Evolutionary conservation across 1,140 invertebrate genomes (phyloP).

Genomic region (Dendroctonus valens): DNA sequence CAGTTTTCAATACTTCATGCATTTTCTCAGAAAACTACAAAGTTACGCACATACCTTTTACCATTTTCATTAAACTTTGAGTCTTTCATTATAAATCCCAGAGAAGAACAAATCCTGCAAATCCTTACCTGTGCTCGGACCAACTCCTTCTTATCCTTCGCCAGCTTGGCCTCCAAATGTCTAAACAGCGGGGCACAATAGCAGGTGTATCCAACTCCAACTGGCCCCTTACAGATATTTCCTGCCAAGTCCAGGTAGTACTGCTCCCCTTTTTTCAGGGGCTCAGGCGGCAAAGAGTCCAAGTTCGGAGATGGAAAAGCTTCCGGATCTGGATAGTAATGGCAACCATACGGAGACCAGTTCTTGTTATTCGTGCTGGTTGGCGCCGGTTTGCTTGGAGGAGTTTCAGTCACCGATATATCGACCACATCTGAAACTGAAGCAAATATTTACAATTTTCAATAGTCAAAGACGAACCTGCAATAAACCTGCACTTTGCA

Average conservation of each 20-base stretch:
- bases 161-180: slow-evolving; percentile 82
- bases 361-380: slow-evolving; percentile 44
- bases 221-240: slow-evolving; percentile 91
- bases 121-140: slow-evolving; percentile 70
- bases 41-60: no score
- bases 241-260: slow-evolving; percentile 95
- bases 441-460: background rate
- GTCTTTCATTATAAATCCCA: background rate
- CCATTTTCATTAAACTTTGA: no score
- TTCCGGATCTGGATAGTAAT: slow-evolving; percentile 79
- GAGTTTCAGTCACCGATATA: slow-evolving; percentile 20
- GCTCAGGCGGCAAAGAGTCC: slow-evolving; percentile 81
- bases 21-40: background rate
- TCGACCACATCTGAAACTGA: slow-evolving; percentile 25
- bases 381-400: background rate
- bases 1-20: background rate
- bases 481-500: no score
- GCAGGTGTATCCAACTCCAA: slow-evolving; percentile 80
- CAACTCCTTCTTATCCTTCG: slow-evolving; percentile 80
- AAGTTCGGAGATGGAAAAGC: slow-evolving; percentile 81
- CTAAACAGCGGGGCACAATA: slow-evolving; percentile 79
- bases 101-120: background rate
- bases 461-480: background rate
- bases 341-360: slow-evolving; percentile 89
- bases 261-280: slow-evolving; percentile 84